Conservation (phyloP, 1,140 invertebrate genomes). For the Pseudomyrmex pallidus region DNA sequence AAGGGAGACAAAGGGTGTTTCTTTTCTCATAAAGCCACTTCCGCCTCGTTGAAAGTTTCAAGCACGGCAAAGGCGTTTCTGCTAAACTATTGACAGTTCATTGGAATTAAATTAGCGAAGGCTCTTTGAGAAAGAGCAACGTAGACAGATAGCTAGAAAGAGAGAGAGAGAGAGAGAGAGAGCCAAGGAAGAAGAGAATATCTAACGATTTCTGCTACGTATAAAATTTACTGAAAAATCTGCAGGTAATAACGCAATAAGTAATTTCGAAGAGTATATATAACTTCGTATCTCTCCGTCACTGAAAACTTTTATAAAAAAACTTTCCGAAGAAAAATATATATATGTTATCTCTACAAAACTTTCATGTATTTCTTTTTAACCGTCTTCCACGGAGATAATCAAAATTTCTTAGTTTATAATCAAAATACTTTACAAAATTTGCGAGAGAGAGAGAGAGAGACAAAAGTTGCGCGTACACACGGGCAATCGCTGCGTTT, state of each 20-base stretch:
- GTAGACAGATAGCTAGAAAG: background rate
- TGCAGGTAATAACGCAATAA: background rate
- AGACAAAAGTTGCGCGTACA: background rate
- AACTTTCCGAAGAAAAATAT: background rate
- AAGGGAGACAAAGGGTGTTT: background rate
- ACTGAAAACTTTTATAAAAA: background rate
- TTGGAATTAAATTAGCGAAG: constrained; percentile 68
- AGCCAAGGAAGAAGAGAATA: constrained; percentile 8
- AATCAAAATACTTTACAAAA: background rate
- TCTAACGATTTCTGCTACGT: background rate
- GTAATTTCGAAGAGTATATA: background rate
- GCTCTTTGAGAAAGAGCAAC: constrained; percentile 35
- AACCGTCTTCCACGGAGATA: too few relatives aligned
- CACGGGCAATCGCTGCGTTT: background rate
- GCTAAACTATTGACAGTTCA: constrained; percentile 67
- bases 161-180: constrained; percentile 1
- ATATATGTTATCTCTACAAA: too few relatives aligned
- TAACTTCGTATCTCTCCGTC: background rate
- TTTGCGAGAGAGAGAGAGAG: constrained; percentile 8
- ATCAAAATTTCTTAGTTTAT: too few relatives aligned
- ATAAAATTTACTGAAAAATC: background rate
- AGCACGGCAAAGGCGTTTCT: constrained; percentile 54
- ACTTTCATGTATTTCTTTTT: too few relatives aligned
- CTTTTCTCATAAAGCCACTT: constrained; percentile 54
- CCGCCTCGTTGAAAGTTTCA: constrained; percentile 59